These are phyloP conservation scores for Thamnophis elegans DNA, from an alignment of 2,797 vertebrate genomes.

Conservation along the genomic window DNA sequence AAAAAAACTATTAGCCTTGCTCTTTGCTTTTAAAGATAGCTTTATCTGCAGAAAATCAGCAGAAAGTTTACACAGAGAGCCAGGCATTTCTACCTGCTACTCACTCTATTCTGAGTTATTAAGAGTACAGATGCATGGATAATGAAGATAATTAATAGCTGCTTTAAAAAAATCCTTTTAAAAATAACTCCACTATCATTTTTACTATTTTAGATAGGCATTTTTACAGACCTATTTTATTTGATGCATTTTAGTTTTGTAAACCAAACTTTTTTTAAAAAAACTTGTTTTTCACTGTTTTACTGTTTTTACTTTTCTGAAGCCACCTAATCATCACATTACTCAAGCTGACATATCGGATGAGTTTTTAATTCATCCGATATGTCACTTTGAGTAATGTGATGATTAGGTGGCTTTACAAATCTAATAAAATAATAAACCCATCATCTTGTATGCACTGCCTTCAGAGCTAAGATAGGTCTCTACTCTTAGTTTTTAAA, in stretches of 20 bases:
- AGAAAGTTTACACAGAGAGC: not conserved
- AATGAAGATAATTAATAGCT: not conserved
- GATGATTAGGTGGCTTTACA: not conserved
- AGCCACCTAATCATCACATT: not conserved
- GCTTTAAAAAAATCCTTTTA: not conserved
- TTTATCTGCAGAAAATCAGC: not conserved
- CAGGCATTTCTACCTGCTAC: not conserved
- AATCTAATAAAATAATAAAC: not conserved
- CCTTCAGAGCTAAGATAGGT: not conserved
- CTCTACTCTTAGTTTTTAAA: not conserved
- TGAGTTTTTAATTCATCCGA: not conserved
- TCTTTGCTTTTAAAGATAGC: not conserved
- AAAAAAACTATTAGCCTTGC: not conserved
- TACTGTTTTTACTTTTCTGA: not conserved
- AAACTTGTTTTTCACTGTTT: not conserved
- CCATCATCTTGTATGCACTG: not conserved
- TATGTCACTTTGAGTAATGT: not conserved
- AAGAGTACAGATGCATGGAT: not conserved
- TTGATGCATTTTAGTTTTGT: not conserved
- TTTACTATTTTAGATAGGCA: not conserved
- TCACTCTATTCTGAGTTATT: not conserved
- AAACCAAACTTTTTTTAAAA: not conserved
- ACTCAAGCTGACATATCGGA: not conserved
- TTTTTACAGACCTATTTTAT: not conserved
- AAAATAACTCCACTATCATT: not conserved